Percentiles rank a stretch among this genome's conserved stretches.
phyloP scores from a whole-genome alignment of 2,888 invertebrate species.

The Drosophila kokeensis region DNA sequence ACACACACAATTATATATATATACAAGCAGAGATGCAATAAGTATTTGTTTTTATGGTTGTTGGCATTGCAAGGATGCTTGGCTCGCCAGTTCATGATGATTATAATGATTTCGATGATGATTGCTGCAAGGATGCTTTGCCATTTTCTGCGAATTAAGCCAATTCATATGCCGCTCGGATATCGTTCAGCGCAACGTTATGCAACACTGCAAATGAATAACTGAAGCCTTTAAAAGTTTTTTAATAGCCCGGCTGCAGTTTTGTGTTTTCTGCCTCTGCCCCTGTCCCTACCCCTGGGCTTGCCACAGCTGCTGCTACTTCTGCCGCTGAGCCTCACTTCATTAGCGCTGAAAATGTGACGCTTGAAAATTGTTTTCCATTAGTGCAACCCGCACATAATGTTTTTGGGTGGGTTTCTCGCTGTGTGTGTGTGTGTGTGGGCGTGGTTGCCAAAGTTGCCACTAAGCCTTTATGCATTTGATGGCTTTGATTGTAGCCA shows the following conservation, averaged over 20 bases:
- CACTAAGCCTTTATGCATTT: conserved; percentile 77
- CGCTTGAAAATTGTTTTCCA: conserved; percentile 71
- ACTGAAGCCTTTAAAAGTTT: conserved; percentile 60
- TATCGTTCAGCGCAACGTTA: conserved; percentile 20
- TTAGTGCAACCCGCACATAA: conserved; percentile 48
- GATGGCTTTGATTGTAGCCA: conserved; percentile 72
- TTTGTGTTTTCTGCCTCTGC: conserved; percentile 19
- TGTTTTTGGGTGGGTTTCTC: neutral
- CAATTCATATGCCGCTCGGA: conserved; percentile 63
- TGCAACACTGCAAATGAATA: conserved; percentile 63
- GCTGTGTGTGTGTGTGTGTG: conserved; percentile 14
- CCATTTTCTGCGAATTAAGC: conserved; percentile 77
- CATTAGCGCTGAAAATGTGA: conserved; percentile 70
- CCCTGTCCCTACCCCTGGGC: conserved; percentile 16
- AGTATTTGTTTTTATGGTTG: conserved; percentile 25
- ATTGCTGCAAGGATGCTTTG: conserved; percentile 41
- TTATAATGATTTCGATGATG: conserved; percentile 43
- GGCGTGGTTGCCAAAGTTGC: conserved; percentile 44
- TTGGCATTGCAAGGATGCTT: conserved; percentile 32
- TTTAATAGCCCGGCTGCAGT: conserved; percentile 44
- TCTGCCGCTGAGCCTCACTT: conserved; percentile 52
- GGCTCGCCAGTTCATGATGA: conserved; percentile 31
- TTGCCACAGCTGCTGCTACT: conserved; percentile 13
- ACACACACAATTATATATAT: neutral
- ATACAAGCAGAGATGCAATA: conserved; percentile 12